Evolutionary conservation across 2,797 vertebrate genomes (phyloP).

Genomic region (Enteromius mattozi): DNA sequence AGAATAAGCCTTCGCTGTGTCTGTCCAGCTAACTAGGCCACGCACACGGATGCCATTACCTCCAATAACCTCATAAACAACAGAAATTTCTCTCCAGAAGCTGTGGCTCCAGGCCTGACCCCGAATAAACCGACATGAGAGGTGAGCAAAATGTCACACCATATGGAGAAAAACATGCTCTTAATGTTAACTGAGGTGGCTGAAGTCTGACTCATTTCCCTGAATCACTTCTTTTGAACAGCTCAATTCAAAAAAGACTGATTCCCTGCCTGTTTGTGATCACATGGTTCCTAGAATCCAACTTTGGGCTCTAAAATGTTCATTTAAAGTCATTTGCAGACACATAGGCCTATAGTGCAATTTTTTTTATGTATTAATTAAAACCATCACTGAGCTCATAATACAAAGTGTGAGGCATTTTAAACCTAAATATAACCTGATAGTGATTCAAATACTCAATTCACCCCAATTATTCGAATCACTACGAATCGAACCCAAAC

Average conservation of each 20-base stretch:
- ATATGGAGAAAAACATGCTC: not conserved
- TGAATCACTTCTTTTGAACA: not conserved
- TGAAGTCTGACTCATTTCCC: not conserved
- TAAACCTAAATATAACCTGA: not conserved
- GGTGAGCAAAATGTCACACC: slow-evolving; percentile 8
- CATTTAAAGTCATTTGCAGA: not conserved
- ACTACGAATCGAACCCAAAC: not conserved
- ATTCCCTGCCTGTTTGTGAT: not conserved
- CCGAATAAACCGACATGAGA: not conserved
- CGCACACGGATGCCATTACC: slow-evolving; percentile 43
- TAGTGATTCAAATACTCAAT: not conserved
- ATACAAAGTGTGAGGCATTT: not conserved
- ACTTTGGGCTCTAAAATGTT: not conserved
- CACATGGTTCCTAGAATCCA: not conserved
- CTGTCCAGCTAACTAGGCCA: slow-evolving; percentile 44
- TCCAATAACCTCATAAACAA: slow-evolving; percentile 54
- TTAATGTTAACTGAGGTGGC: not conserved
- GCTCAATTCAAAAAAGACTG: not conserved
- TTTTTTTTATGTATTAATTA: not conserved
- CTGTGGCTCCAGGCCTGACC: slow-evolving; percentile 20
- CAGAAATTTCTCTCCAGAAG: slow-evolving; percentile 15
- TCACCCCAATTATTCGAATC: not conserved
- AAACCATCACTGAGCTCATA: not conserved
- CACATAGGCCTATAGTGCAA: not conserved
- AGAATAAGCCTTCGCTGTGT: slow-evolving; percentile 44